Percentiles rank a stretch among this genome's conserved stretches.
Conservation (phyloP, 2,888 invertebrate genomes). For the Orthosia gothica region DNA sequence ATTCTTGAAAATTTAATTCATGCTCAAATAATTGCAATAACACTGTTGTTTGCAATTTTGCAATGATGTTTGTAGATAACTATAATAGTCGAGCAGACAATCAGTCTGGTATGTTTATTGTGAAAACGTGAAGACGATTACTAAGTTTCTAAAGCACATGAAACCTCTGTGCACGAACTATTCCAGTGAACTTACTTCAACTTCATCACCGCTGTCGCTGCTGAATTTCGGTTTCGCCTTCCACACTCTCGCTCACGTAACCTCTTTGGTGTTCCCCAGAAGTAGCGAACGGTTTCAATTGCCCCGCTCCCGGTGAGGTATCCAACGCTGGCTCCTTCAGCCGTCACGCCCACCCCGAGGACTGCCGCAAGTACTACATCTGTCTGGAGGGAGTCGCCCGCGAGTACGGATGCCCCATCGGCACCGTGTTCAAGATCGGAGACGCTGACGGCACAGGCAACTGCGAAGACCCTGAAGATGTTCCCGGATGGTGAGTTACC, state of each 20-base stretch:
- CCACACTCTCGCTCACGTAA: slow-evolving; percentile 81
- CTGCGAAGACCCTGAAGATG: slow-evolving; percentile 98
- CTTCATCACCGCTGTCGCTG: slow-evolving; percentile 72
- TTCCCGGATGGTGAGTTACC: slow-evolving; percentile 97
- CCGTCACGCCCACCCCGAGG: slow-evolving; percentile 98
- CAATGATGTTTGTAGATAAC: slow-evolving; percentile 34
- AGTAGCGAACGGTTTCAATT: slow-evolving; percentile 97
- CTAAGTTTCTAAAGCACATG: slow-evolving; percentile 31
- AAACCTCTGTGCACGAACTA: slow-evolving; percentile 55
- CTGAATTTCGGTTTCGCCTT: slow-evolving; percentile 80
- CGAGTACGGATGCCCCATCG: slow-evolving; percentile 98
- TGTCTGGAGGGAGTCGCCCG: slow-evolving; percentile 97
- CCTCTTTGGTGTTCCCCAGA: slow-evolving; percentile 92
- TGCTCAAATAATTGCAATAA: slow-evolving; percentile 36
- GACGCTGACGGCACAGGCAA: slow-evolving; percentile 97
- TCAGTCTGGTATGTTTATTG: slow-evolving; percentile 4
- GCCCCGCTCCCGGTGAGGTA: slow-evolving; percentile 96
- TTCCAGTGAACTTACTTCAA: slow-evolving; percentile 70
- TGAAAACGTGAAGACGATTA: background rate
- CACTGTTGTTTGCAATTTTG: slow-evolving; percentile 34
- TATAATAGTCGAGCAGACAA: slow-evolving; percentile 8
- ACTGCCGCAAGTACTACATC: slow-evolving; percentile 98
- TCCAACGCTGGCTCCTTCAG: slow-evolving; percentile 97
- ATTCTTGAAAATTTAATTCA: slow-evolving; percentile 53
- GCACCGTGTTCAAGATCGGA: slow-evolving; percentile 98